Evolutionary conservation across 2,888 invertebrate genomes (phyloP), one percentile per base, ranked within the genome.

Genomic region (Cactoblastis cactorum): DNA sequence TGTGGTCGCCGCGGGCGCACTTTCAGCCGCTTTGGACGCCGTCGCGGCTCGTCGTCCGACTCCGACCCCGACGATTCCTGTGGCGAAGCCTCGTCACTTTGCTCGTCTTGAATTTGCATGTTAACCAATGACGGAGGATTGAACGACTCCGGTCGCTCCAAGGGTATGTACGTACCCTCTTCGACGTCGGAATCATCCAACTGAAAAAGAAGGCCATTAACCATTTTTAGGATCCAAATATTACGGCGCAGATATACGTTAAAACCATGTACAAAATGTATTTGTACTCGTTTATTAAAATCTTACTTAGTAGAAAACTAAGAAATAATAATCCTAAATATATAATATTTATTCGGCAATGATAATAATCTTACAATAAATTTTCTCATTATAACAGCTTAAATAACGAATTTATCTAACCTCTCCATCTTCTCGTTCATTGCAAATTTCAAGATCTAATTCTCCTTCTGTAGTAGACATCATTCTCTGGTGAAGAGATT

Each of bases 381-480:
- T 46, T 43, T 50, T 46, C 24, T 37, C 48, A 18, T 45, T 43
- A 50, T 43, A 49, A 57, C 57, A 53, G 55, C 33, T 37, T 32
- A 32, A 46, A 50, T 22, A 52, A 53, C 39, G 50, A 9, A 52
- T 80, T 74, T 50, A 77, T 81, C 83, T 88, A 82, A 93, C 93
- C 91, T 93, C 93, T 66, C 93, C 93, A 55, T 93, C 93, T 71
- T 93, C 92, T 54, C 91, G 79, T 72, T 93, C 93, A 58, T 90
- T 91, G 61, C 91, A 88, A 64, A 91, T 89, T 55, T 91, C 86
- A 56, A 92, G 82, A 62, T 91, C 83, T 61, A 91, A 73, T 70
- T 92, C 92, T 62, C 91, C 90, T 77, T 92, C 92, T 87, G 92
- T 92, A 51, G 89, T 87, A 53, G 89, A 89, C 89, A 90, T 90